phyloP scores from a whole-genome alignment of 2,113 vertebrate genomes.

The Osmerus mordax region DNA sequence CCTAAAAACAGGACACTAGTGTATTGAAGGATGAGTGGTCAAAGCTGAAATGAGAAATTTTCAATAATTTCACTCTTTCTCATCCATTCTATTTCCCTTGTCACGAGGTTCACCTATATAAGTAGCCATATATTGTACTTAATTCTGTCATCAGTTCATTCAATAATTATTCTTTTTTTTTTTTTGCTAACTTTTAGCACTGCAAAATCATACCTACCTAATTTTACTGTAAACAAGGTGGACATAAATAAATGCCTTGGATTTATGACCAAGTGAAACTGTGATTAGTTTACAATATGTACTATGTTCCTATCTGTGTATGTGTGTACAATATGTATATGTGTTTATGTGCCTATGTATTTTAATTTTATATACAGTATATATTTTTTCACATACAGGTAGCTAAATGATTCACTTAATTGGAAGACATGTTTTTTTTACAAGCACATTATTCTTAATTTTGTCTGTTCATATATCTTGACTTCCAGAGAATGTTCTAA shows the following conservation, averaged over 20 bases:
- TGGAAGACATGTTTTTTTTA: background rate
- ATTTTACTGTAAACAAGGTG: background rate
- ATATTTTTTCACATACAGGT: no score
- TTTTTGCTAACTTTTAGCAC: background rate
- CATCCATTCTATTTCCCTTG: background rate
- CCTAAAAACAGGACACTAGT: no score
- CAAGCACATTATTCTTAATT: background rate
- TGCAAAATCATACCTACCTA: no score
- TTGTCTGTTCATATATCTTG: background rate
- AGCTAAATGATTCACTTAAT: no score
- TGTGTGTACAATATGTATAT: background rate
- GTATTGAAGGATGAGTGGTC: no score
- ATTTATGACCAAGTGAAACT: conserved; percentile 1
- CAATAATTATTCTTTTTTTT: background rate
- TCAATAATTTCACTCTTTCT: background rate
- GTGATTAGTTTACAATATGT: conserved; percentile 9
- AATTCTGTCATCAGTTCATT: background rate
- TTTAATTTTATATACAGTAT: background rate
- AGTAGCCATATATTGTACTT: background rate
- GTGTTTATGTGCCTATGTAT: background rate
- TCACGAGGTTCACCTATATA: no score
- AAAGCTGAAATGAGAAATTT: no score
- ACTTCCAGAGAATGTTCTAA: conserved; percentile 1
- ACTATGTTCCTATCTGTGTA: background rate
- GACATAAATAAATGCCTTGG: background rate